A percentile compares a stretch with the other conserved stretches of the same genome.
phyloP scores from a whole-genome alignment of 1,140 invertebrate species.

The Psilanteris sp. region DNA sequence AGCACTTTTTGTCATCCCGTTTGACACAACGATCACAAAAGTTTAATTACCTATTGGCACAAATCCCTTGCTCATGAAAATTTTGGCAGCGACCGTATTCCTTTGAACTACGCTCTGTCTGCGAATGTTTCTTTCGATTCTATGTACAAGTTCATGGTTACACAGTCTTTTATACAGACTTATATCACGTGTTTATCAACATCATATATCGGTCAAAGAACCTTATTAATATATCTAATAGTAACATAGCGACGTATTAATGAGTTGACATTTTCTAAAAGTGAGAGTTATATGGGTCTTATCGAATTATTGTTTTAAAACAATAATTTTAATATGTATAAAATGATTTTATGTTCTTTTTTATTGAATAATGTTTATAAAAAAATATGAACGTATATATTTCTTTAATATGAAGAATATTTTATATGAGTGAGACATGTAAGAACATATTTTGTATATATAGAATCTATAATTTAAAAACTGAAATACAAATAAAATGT shows the following conservation, averaged over 20 bases:
- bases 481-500: too few species aligned
- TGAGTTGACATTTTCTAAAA: too few species aligned
- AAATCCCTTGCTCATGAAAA: slow-evolving; percentile 40
- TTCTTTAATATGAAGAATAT: slow-evolving; percentile 6
- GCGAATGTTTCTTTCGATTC: slow-evolving; percentile 23
- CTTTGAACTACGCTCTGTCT: slow-evolving; percentile 46
- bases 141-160: slow-evolving; percentile 53
- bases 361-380: too few species aligned
- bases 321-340: too few species aligned
- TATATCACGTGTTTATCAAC: slow-evolving; percentile 56
- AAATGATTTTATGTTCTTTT: too few species aligned
- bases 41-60: slow-evolving; percentile 64
- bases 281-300: too few species aligned
- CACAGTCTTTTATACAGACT: slow-evolving; percentile 28
- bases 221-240: slow-evolving; percentile 22
- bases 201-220: slow-evolving; percentile 17
- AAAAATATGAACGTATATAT: background rate
- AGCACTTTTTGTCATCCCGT: slow-evolving; percentile 6
- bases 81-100: slow-evolving; percentile 56
- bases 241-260: background rate
- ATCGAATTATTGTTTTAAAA: too few species aligned
- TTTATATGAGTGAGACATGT: slow-evolving; percentile 1
- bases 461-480: background rate
- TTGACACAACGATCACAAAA: slow-evolving; percentile 18
- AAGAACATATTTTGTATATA: slow-evolving; percentile 5